Conservation (phyloP, 1,140 invertebrate genomes). For the Drosophila dunni region DNA sequence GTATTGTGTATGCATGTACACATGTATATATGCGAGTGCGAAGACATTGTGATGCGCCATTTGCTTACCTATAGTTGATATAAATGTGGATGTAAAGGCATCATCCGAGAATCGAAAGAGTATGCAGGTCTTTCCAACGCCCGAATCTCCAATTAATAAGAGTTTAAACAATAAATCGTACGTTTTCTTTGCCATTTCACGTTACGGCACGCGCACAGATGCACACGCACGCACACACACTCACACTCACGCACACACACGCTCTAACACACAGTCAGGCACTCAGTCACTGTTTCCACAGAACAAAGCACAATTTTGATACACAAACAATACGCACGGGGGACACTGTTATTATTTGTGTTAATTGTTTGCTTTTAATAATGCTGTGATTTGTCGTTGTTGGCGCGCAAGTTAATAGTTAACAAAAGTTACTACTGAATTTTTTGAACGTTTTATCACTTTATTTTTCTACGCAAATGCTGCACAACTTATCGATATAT, state of each 20-base stretch:
- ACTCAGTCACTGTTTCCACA: constrained; percentile 30
- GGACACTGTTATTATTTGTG: constrained; percentile 16
- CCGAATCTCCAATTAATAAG: constrained; percentile 98
- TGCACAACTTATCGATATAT: no score
- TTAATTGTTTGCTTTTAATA: not conserved
- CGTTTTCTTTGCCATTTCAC: constrained; percentile 95
- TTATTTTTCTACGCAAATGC: constrained; percentile 53
- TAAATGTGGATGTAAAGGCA: constrained; percentile 99
- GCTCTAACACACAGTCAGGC: constrained; percentile 27
- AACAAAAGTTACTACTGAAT: constrained; percentile 15
- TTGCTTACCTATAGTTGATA: constrained; percentile 97
- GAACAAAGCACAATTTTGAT: constrained; percentile 35
- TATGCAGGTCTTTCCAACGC: constrained; percentile 99
- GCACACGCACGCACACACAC: constrained; percentile 45
- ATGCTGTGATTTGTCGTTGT: constrained; percentile 8
- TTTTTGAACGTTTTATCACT: constrained; percentile 26
- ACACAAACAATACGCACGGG: constrained; percentile 20
- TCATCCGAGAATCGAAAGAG: constrained; percentile 99
- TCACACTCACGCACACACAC: constrained; percentile 41
- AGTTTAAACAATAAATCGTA: constrained; percentile 99
- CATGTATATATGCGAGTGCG: constrained; percentile 17
- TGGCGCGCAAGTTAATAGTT: constrained; percentile 14
- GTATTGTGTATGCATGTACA: constrained; percentile 1
- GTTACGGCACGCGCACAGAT: constrained; percentile 73
- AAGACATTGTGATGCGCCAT: constrained; percentile 25